A percentile compares a stretch with the other conserved stretches of the same genome.
Evolutionary conservation across 2,888 invertebrate genomes (phyloP).

Genomic region (Hypercompe scribonia): DNA sequence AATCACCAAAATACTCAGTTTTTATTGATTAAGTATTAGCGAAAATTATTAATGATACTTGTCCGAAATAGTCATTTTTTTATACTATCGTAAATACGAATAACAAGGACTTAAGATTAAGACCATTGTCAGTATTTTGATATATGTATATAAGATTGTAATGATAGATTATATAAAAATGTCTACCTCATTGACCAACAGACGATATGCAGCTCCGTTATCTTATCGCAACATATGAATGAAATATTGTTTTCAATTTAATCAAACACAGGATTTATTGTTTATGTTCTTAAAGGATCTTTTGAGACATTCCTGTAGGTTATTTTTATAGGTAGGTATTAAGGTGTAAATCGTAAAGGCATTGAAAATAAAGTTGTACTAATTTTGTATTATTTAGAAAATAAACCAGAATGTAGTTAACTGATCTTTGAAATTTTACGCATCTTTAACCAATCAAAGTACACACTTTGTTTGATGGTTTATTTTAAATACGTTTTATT

Average conservation of each 20-base stretch:
- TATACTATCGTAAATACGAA: too few relatives aligned
- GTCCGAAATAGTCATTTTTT: too few relatives aligned
- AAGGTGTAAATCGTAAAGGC: neutral
- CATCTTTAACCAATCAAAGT: neutral
- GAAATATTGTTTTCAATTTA: slow-evolving; percentile 38
- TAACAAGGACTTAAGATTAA: neutral
- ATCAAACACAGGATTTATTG: slow-evolving; percentile 31
- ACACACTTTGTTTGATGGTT: too few relatives aligned
- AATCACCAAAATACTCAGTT: neutral
- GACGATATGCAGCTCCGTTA: slow-evolving; percentile 20
- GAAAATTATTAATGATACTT: neutral
- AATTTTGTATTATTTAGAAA: neutral
- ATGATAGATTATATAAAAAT: neutral
- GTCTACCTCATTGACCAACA: neutral
- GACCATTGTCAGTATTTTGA: too few relatives aligned
- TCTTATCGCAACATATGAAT: slow-evolving; percentile 47
- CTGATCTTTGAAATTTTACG: too few relatives aligned
- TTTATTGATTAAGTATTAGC: neutral
- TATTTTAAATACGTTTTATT: too few relatives aligned
- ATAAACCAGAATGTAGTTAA: neutral
- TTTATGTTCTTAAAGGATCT: slow-evolving; percentile 22
- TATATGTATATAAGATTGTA: neutral
- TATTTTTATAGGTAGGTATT: slow-evolving; percentile 4
- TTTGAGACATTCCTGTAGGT: slow-evolving; percentile 21
- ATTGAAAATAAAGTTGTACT: neutral